These are phyloP conservation scores for Benthosema pterotum DNA, from an alignment of 2,797 vertebrate species.

Conservation along the genomic window DNA sequence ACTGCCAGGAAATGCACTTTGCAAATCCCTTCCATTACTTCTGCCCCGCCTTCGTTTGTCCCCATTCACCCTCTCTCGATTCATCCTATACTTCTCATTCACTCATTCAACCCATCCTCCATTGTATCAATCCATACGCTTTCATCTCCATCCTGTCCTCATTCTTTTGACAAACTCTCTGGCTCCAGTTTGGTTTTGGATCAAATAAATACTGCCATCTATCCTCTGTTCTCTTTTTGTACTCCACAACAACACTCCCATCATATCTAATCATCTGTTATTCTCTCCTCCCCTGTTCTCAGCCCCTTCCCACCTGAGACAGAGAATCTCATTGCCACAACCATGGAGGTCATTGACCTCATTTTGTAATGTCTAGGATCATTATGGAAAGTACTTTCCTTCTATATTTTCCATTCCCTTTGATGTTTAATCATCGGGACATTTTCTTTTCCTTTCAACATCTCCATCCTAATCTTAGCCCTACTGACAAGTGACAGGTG, in stretches of 20 bases:
- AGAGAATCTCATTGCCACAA: slow-evolving; percentile 14
- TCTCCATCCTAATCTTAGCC: background rate
- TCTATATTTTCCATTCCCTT: slow-evolving; percentile 13
- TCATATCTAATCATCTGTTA: background rate
- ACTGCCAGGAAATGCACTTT: slow-evolving; percentile 62
- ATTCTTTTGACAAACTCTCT: too few relatives aligned
- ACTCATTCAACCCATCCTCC: slow-evolving; percentile 5
- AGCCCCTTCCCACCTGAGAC: slow-evolving; percentile 11
- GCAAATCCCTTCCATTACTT: slow-evolving; percentile 7
- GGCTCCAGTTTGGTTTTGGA: background rate
- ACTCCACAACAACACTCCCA: background rate
- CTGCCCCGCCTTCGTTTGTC: background rate
- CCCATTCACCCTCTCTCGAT: background rate
- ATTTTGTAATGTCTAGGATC: slow-evolving; percentile 9
- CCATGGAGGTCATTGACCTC: slow-evolving; percentile 26
- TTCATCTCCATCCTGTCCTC: too few relatives aligned
- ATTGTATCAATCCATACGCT: background rate
- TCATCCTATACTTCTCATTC: background rate
- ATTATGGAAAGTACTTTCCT: background rate
- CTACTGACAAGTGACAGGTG: too few relatives aligned
- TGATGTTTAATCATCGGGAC: background rate
- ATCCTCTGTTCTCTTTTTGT: background rate
- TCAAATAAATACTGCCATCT: background rate
- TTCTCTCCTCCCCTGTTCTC: background rate
- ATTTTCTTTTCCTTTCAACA: slow-evolving; percentile 1